Conservation (phyloP, 1,140 invertebrate species). For the Parapsyche elsis region DNA sequence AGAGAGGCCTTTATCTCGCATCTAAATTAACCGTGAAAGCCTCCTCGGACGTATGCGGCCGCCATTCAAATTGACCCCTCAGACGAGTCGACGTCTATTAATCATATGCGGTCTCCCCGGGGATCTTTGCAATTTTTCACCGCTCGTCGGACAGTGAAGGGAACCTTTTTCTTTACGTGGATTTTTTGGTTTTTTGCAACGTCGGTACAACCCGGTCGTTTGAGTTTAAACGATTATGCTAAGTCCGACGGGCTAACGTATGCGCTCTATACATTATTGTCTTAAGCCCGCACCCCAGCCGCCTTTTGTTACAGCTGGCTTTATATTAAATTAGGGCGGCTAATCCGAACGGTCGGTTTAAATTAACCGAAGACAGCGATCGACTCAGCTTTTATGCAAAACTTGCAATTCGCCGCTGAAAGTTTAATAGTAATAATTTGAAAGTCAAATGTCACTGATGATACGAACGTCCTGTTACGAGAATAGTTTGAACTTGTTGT, state of each 20-base stretch:
- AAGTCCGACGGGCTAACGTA: constrained; percentile 29
- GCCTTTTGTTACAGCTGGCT: not conserved
- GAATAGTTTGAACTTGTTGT: no score
- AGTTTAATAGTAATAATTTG: no score
- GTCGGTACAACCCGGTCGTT: not conserved
- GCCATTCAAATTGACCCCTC: constrained; percentile 15
- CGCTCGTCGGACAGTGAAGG: not conserved
- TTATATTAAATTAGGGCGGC: constrained; percentile 38
- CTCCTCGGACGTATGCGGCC: not conserved
- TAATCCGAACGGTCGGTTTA: constrained; percentile 22
- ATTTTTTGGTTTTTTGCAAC: not conserved
- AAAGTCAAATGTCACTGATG: no score
- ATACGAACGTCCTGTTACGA: no score
- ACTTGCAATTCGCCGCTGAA: no score
- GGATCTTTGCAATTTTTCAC: constrained; percentile 39
- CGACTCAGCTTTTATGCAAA: not conserved
- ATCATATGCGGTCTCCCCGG: constrained; percentile 17
- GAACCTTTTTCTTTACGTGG: not conserved
- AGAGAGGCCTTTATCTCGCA: not conserved
- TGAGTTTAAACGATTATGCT: constrained; percentile 33
- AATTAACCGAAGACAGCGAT: constrained; percentile 27
- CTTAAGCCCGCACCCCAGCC: not conserved
- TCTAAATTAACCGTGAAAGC: constrained; percentile 17
- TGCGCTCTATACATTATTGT: constrained; percentile 37
- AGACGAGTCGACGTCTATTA: not conserved